Conservation (phyloP, 1,140 invertebrate genomes). For the Elymnias hypermnestra region DNA sequence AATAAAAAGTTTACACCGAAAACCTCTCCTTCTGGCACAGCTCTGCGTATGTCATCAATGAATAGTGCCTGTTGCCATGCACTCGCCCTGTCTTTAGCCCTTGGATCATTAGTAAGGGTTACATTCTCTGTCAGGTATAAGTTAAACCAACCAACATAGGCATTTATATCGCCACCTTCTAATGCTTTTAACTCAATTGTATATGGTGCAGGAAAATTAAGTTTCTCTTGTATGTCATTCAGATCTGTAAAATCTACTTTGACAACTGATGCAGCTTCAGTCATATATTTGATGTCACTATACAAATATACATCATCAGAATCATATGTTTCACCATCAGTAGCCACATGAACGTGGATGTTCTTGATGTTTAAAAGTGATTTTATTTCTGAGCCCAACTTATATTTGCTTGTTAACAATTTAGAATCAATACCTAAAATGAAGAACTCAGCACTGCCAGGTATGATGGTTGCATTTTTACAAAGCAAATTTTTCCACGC, state of each 20-base stretch:
- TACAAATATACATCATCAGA: constrained; percentile 79
- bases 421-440: constrained; percentile 77
- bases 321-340: constrained; percentile 79
- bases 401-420: constrained; percentile 62
- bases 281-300: constrained; percentile 78
- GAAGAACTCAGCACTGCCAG: constrained; percentile 80
- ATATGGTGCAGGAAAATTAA: constrained; percentile 58
- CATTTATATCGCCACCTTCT: constrained; percentile 77
- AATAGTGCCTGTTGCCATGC: constrained; percentile 89
- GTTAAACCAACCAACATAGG: constrained; percentile 84
- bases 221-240: constrained; percentile 67
- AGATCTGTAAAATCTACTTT: constrained; percentile 81
- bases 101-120: constrained; percentile 75
- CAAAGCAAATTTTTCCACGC: constrained; percentile 79
- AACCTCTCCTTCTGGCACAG: constrained; percentile 49
- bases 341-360: constrained; percentile 39
- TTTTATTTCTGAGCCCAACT: constrained; percentile 37
- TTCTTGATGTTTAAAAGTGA: constrained; percentile 60
- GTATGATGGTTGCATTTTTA: constrained; percentile 76
- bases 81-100: constrained; percentile 67
- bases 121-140: constrained; percentile 82
- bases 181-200: constrained; percentile 44
- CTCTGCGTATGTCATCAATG: constrained; percentile 62
- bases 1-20: constrained; percentile 64
- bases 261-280: constrained; percentile 77